Percentiles rank a stretch among this genome's conserved stretches.
phyloP scores from a whole-genome alignment of 2,113 vertebrate species.

The Sphaerodactylus townsendi region DNA sequence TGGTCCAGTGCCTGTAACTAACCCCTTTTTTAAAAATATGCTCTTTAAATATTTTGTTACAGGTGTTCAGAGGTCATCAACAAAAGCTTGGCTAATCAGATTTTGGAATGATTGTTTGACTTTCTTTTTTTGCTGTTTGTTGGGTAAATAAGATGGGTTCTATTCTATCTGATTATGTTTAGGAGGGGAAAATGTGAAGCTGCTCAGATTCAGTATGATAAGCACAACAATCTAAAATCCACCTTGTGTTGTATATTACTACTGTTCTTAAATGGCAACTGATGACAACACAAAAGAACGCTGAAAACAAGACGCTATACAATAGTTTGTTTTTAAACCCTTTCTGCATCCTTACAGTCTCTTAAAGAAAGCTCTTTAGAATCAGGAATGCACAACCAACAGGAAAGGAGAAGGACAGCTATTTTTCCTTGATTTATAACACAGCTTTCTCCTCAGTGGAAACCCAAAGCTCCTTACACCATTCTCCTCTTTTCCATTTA shows the following conservation, averaged over 20 bases:
- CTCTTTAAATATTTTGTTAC: conserved; percentile 66
- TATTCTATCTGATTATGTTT: background rate
- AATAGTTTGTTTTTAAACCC: too few species aligned
- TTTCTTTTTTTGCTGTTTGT: background rate
- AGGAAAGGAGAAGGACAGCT: too few species aligned
- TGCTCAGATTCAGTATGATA: background rate
- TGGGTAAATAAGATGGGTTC: background rate
- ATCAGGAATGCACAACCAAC: too few species aligned
- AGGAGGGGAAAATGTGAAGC: background rate
- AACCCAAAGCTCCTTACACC: too few species aligned
- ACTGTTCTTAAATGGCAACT: background rate
- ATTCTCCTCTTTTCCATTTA: too few species aligned
- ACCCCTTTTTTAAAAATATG: conserved; percentile 17
- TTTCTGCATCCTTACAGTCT: too few species aligned
- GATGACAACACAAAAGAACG: too few species aligned
- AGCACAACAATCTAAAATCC: background rate
- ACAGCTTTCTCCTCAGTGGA: too few species aligned
- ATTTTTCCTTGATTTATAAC: too few species aligned
- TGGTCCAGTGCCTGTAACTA: background rate
- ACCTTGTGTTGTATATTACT: rapidly evolving
- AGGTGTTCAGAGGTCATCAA: conserved; percentile 43
- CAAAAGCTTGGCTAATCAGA: conserved; percentile 23
- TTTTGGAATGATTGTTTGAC: conserved; percentile 47
- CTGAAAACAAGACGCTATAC: too few species aligned
- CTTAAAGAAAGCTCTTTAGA: too few species aligned